Base-by-base conservation (phyloP, 2,113 vertebrate genomes). In the Sinocyclocheilus rhinocerous region DNA sequence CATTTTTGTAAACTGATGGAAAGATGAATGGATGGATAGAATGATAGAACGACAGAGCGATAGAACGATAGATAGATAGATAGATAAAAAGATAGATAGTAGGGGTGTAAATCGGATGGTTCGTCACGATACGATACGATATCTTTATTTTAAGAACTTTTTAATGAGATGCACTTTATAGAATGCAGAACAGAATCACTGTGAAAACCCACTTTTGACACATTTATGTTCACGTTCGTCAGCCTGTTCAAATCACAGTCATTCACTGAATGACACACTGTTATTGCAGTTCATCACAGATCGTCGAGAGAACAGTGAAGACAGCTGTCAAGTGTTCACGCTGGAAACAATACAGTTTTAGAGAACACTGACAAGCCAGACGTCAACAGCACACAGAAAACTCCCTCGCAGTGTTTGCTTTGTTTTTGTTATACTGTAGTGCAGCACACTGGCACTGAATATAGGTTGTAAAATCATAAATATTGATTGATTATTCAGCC, bases 281-380 rank as follows among this genome's bases (percentile, higher is more conserved):
- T 42, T 57, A 65, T 22, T 77, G 83, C 24, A 69, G 12, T 81
- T 26, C 24, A 57, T 73, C 81, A 50, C 76, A 85, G n/a, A 48
- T 26, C 5, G 55, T 39, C 45, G 11, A n/a, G 7, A 85, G 61
- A 26, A 45, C 61, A 24, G 36, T 57, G 13, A 42, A 57, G 52
- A 70, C 65, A 84, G 82, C 52, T 84, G 24, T 72, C 63, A 80
- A 70, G 63, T 4, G 29, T 15, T 24, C 70, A 81, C 4, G 4
- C 8, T n/a, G 39, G 13, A 24, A 45, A 45, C 20, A 52, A 59
- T 45, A 75, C 7, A 2, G 18, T 39, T 72, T 39, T 4, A 70
- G 29, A 36, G 33, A 39, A 39, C 33, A 22, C 67, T 72, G 33
- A 11, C 67, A 39, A 70, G 67, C 67, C 67, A 2, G 10, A 57